These are phyloP conservation scores for Abscondita cerata DNA, from an alignment of 2,888 invertebrate genomes.

Conservation along the genomic window DNA sequence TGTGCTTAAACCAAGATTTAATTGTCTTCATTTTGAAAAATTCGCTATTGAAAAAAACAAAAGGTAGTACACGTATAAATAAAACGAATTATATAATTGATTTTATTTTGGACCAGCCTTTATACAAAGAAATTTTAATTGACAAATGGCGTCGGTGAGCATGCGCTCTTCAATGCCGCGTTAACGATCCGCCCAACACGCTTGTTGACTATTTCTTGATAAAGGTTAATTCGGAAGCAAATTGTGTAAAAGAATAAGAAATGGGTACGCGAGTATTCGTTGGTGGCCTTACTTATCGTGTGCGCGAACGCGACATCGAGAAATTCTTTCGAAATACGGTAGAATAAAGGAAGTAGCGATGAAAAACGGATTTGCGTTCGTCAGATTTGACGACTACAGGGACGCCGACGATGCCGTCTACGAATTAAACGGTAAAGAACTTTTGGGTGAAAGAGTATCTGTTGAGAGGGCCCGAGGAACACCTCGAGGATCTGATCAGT, in stretches of 20 bases:
- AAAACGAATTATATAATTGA: too few species aligned
- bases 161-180: constrained; percentile 2
- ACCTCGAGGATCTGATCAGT: constrained; percentile 76
- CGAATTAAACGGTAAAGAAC: constrained; percentile 96
- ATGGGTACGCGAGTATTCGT: constrained; percentile 86
- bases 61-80: too few species aligned
- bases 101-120: too few species aligned
- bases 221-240: neutral
- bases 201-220: constrained; percentile 7
- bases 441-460: constrained; percentile 91
- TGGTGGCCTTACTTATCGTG: constrained; percentile 84
- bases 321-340: constrained; percentile 95
- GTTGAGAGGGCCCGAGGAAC: constrained; percentile 84
- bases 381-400: constrained; percentile 97
- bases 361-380: constrained; percentile 90
- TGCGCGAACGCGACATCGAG: constrained; percentile 92
- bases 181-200: constrained; percentile 17
- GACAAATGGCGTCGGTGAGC: constrained; percentile 1
- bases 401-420: constrained; percentile 99
- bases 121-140: neutral
- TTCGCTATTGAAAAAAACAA: too few species aligned
- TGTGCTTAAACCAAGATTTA: too few species aligned
- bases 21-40: too few species aligned
- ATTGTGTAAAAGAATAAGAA: neutral
- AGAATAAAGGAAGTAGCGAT: constrained; percentile 91